These are phyloP conservation scores for Pseudococcus viburni DNA, from an alignment of 2,888 invertebrate species.

Conservation along the genomic window DNA sequence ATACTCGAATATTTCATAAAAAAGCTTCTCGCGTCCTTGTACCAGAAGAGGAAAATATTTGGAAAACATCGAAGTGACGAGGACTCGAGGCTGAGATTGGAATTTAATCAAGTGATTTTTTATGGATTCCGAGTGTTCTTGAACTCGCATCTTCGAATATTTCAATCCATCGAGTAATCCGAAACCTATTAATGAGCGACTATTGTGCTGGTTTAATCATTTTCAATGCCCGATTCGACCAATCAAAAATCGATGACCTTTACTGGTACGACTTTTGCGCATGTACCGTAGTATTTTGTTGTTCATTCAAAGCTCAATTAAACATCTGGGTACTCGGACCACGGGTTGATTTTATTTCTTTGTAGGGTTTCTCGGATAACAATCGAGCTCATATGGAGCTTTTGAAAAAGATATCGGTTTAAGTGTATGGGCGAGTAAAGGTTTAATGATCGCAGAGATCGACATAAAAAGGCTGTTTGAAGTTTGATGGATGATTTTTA, in stretches of 20 bases:
- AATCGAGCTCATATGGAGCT: neutral
- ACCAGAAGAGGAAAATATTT: neutral
- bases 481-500: too few relatives aligned
- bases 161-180: neutral
- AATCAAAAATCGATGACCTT: conserved; percentile 53
- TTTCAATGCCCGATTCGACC: neutral
- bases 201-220: neutral
- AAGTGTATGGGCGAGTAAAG: neutral
- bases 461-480: too few relatives aligned
- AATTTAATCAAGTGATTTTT: neutral
- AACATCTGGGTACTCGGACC: neutral
- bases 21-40: neutral
- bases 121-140: neutral
- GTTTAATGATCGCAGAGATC: neutral
- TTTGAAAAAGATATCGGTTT: neutral
- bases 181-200: neutral
- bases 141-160: neutral
- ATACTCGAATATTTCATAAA: conserved; percentile 3
- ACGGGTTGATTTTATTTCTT: neutral
- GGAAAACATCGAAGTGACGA: neutral
- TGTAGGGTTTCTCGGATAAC: neutral
- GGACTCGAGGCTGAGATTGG: neutral
- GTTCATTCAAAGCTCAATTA: neutral
- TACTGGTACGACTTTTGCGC: neutral
- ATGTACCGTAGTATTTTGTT: neutral